Base-by-base conservation (phyloP, 2,797 vertebrate genomes). In the Myioborus melanocephalus region DNA sequence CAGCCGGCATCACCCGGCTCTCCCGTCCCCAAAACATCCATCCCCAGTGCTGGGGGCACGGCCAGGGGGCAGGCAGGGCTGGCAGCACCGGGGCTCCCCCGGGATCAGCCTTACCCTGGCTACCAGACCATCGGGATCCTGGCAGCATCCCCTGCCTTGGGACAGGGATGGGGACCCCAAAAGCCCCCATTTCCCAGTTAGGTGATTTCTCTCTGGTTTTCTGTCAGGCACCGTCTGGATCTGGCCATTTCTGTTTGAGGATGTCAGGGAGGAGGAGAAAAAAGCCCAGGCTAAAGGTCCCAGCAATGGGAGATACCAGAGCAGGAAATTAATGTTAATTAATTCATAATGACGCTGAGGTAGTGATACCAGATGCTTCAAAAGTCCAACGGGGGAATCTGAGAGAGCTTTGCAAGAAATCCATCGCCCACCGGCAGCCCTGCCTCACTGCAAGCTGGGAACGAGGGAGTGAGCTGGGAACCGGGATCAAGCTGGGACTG, bases 321-420 rank as follows among this genome's bases (percentile, higher is more conserved):
- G 93, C 69, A 87, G 69, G 35, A 92, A 95, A 97, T 93, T 95
- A 95, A 96, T 94, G 94, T 80, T 94, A 96, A 96, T 95, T 96
- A 93, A 97, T 96, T 97, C 90, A 81, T 95, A 95, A 96, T 93
- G 94, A 95, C 65, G 65, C 89, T 71, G 87, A 95, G 84, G 72
- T 95, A 95, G 94, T 93, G 87, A 91, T 95, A 92, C 73, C 92
- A 95, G 95, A 90, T 96, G 94, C 95, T 93, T 96, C 87, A 47
- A 56, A 89, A 95, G 94, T 96, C 94, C 94, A 93, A 71, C 10
- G 9, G 87, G 92, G 82, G 84, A 95, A 97, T 85, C 90, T 94
- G 89, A 92, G 83, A 52, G 87, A 94, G 93, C 90, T 95, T 77
- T 83, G 89, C 35, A 68, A 94, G 75, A 75, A 94, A 80, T 77